phyloP scores from a whole-genome alignment of 2,888 invertebrate genomes.

The Drosophila acutilabella region DNA sequence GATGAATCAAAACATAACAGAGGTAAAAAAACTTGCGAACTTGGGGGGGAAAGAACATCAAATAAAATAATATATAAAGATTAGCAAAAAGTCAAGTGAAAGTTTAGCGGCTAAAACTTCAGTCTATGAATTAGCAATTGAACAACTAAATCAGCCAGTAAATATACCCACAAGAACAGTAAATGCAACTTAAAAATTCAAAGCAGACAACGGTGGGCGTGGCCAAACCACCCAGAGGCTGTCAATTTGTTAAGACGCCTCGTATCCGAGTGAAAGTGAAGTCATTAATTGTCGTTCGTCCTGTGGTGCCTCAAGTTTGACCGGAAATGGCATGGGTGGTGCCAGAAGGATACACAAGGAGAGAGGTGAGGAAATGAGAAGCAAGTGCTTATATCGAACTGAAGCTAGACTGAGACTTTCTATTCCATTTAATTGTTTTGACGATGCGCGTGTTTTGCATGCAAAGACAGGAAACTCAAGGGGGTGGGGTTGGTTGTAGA shows the following conservation, averaged over 20 bases:
- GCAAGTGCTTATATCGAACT: conserved; percentile 14
- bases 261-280: conserved; percentile 42
- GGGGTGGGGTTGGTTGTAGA: conserved; percentile 4
- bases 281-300: conserved; percentile 58
- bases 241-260: conserved; percentile 49
- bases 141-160: background rate
- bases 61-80: background rate
- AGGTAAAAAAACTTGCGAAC: too few species aligned
- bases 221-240: conserved; percentile 20
- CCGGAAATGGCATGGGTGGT: background rate
- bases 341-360: background rate
- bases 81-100: background rate
- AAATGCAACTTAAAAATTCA: conserved; percentile 34
- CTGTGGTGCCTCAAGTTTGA: conserved; percentile 35
- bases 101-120: background rate
- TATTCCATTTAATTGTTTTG: conserved; percentile 70
- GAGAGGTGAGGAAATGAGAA: background rate
- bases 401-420: conserved; percentile 26
- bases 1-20: too few species aligned
- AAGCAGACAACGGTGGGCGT: conserved; percentile 31
- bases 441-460: conserved; percentile 72
- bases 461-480: conserved; percentile 3
- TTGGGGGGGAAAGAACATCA: too few species aligned
- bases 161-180: background rate
- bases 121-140: background rate